Evolutionary conservation across 2,888 invertebrate genomes (phyloP).

Genomic region (Platerodrilus igneus): DNA sequence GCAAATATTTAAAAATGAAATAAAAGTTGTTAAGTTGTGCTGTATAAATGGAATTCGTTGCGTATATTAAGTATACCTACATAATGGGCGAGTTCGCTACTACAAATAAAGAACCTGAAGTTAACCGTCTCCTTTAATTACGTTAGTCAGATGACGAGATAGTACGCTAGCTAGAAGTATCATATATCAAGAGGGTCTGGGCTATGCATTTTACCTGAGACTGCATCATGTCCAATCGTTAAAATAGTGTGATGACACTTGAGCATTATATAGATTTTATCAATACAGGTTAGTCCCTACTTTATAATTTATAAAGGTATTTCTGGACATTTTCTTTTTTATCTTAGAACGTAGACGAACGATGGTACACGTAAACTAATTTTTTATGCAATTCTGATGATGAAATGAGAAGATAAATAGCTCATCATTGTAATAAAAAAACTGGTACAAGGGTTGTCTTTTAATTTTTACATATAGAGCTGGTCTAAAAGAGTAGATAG

Average conservation of each 20-base stretch:
- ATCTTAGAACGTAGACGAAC: too few species aligned
- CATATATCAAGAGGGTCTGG: slow-evolving; percentile 38
- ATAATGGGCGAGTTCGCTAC: slow-evolving; percentile 28
- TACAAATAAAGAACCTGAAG: slow-evolving; percentile 31
- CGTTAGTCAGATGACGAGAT: slow-evolving; percentile 45
- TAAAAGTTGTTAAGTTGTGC: slow-evolving; percentile 25
- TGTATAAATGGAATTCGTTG: slow-evolving; percentile 33
- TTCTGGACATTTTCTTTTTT: too few species aligned
- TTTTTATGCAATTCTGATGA: too few species aligned
- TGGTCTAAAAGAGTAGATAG: too few species aligned
- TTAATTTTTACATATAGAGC: too few species aligned
- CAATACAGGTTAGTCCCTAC: slow-evolving; percentile 20
- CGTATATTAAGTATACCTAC: too few species aligned
- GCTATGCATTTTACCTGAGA: slow-evolving; percentile 23
- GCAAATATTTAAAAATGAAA: slow-evolving; percentile 15
- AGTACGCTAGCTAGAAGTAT: slow-evolving; percentile 37
- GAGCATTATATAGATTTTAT: slow-evolving; percentile 29
- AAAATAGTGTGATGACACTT: slow-evolving; percentile 30
- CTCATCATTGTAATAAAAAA: too few species aligned
- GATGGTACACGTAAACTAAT: too few species aligned
- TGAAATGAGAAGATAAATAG: too few species aligned
- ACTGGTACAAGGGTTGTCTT: too few species aligned
- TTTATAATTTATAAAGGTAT: too few species aligned
- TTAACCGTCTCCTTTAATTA: slow-evolving; percentile 47
- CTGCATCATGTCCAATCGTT: slow-evolving; percentile 24